These are phyloP conservation scores for Sciurus niger DNA, from an alignment of 2,113 vertebrate species.

Conservation along the genomic window DNA sequence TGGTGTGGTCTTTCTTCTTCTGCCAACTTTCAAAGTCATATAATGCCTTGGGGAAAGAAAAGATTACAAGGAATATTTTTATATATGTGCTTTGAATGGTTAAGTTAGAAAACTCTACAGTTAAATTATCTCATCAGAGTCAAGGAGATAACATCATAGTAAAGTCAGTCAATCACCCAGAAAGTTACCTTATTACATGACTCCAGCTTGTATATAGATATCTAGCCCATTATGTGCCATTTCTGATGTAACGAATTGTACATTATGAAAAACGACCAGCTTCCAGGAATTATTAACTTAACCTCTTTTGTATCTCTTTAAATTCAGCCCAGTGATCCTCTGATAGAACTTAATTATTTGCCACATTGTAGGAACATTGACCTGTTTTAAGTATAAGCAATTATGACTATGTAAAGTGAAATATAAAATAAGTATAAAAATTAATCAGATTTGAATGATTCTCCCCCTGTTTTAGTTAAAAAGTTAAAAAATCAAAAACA, in stretches of 20 bases:
- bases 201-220: neutral
- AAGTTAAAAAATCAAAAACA: neutral
- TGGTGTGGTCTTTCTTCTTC: constrained; percentile 15
- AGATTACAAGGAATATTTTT: constrained; percentile 15
- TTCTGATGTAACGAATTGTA: constrained; percentile 41
- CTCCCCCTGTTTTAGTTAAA: neutral
- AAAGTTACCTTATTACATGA: neutral
- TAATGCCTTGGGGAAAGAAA: neutral
- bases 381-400: constrained; percentile 34
- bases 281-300: constrained; percentile 40
- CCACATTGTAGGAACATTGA: neutral
- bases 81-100: neutral
- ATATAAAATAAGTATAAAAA: constrained; percentile 36
- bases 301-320: constrained; percentile 20
- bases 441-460: constrained; percentile 17
- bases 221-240: neutral
- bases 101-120: neutral
- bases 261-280: neutral
- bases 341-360: constrained; percentile 25
- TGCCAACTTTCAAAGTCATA: neutral
- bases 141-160: neutral
- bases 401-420: constrained; percentile 11
- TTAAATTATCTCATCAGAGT: neutral
- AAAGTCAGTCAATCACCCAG: constrained; percentile 20
- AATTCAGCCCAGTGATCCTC: neutral